phyloP scores from a whole-genome alignment of 2,797 vertebrate species.

The Natrix natrix region DNA sequence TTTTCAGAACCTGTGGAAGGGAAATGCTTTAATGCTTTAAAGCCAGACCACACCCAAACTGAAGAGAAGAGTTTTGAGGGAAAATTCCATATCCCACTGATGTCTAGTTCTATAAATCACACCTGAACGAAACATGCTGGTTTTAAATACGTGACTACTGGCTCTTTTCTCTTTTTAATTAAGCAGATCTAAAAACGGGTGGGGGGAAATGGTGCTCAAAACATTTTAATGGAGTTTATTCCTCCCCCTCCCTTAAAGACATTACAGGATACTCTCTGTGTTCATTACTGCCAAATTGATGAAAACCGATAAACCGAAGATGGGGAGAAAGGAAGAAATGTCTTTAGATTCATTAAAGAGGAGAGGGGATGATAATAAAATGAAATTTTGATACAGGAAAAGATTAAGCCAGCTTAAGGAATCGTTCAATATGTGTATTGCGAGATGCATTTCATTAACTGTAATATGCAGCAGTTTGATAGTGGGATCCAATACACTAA shows the following conservation, averaged over 20 bases:
- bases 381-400: slow-evolving; percentile 75
- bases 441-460: slow-evolving; percentile 73
- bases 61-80: not conserved
- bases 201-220: slow-evolving; percentile 51
- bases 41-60: slow-evolving; percentile 1
- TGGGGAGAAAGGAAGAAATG: slow-evolving; percentile 53
- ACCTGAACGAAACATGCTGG: slow-evolving; percentile 46
- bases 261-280: slow-evolving; percentile 48
- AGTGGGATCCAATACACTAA: slow-evolving; percentile 70
- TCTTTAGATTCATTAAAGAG: slow-evolving; percentile 76
- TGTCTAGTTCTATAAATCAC: slow-evolving; percentile 46
- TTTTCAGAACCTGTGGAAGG: not conserved
- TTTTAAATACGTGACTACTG: slow-evolving; percentile 59
- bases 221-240: slow-evolving; percentile 63
- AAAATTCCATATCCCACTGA: slow-evolving; percentile 41
- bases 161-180: slow-evolving; percentile 61
- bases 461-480: slow-evolving; percentile 67
- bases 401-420: slow-evolving; percentile 74
- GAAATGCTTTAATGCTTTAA: slow-evolving; percentile 16
- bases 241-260: slow-evolving; percentile 43
- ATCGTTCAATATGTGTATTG: slow-evolving; percentile 74
- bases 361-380: slow-evolving; percentile 74
- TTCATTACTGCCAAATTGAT: slow-evolving; percentile 74
- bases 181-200: slow-evolving; percentile 55
- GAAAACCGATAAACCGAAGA: slow-evolving; percentile 76